Base-by-base conservation (phyloP, 1,140 invertebrate species). In the Eumaeus atala region DNA sequence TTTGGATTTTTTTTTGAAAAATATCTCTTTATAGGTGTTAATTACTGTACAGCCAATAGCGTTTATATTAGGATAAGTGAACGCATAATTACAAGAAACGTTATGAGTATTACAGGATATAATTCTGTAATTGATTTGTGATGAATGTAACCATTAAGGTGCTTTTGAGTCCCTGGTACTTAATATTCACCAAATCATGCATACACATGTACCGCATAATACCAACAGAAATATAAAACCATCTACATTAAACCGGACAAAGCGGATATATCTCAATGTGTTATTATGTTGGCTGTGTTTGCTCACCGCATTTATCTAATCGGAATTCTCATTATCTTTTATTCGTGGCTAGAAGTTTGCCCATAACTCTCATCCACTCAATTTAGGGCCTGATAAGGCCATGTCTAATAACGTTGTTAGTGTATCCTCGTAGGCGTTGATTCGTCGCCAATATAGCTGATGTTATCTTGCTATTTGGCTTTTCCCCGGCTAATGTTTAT, bases 351-450 rank as follows among this genome's bases (percentile, higher is more conserved):
- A 72, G 72, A 72, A 86, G 69, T 84, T 86, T 56, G 61, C 66
- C 74, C 74, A 86, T 84, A 84, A 83, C 73, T 84, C 79, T 81
- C 62, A 62, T 73, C 75, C 72, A 67, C 72, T 78, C 73, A 83
- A 86, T 86, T 86, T 77, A 71, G 76, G 74, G n/a, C n/a, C 65
- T 66, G 81, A 86, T 86, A 84, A 84, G 80, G 68, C 67, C 62
- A 50, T 67, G 67, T 56, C 75, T 71, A 75, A 84, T 86, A 77
- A 84, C 67, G 63, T 58, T 71, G 55, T 66, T 74, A 75, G 67
- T 73, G 64, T 65, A 77, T 72, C 64, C 57, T 71, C 77, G 79
- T 68, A 70, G 68, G 74, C 63, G 59, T 63, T 72, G 74, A 74
- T 73, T 70, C 69, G 51, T 65, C 70, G 63, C 72, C 67, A 76